Percentiles rank a stretch among this genome's conserved stretches.
Evolutionary conservation across 2,888 invertebrate genomes (phyloP).

Genomic region (Fragum whitleyi): DNA sequence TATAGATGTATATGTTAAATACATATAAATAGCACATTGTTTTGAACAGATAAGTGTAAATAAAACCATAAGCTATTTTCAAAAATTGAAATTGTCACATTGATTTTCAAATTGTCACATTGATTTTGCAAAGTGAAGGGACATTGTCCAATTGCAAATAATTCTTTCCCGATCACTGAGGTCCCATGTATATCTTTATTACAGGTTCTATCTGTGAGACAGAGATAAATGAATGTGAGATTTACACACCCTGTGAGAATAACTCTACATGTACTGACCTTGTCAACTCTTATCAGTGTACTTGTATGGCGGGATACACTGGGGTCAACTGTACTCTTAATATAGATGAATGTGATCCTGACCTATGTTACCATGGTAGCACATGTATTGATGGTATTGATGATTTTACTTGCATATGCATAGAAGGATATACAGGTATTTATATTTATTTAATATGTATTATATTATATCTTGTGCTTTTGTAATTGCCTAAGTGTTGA

Average conservation of each 20-base stretch:
- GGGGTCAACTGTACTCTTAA: slow-evolving; percentile 66
- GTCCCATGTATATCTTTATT: too few relatives aligned
- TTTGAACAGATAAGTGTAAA: too few relatives aligned
- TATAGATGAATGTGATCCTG: slow-evolving; percentile 74
- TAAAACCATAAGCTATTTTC: too few relatives aligned
- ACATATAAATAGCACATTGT: too few relatives aligned
- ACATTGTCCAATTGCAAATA: too few relatives aligned
- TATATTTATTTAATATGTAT: too few relatives aligned
- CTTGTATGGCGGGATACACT: slow-evolving; percentile 61
- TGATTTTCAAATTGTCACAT: too few relatives aligned
- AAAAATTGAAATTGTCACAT: too few relatives aligned
- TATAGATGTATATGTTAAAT: too few relatives aligned
- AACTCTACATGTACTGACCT: slow-evolving; percentile 67
- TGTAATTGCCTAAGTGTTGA: slow-evolving; percentile 38
- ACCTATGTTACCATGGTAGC: slow-evolving; percentile 60
- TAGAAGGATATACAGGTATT: slow-evolving; percentile 53
- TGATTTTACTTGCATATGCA: slow-evolving; percentile 56
- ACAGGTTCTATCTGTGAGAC: slow-evolving; percentile 46
- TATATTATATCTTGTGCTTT: too few relatives aligned
- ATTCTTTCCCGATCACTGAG: too few relatives aligned
- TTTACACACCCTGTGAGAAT: slow-evolving; percentile 67
- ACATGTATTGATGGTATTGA: slow-evolving; percentile 66
- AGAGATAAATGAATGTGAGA: slow-evolving; percentile 68
- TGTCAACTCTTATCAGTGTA: slow-evolving; percentile 65
- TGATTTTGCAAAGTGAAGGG: too few relatives aligned